phyloP scores from a whole-genome alignment of 2,797 vertebrate genomes.

The Xerus rutilus region DNA sequence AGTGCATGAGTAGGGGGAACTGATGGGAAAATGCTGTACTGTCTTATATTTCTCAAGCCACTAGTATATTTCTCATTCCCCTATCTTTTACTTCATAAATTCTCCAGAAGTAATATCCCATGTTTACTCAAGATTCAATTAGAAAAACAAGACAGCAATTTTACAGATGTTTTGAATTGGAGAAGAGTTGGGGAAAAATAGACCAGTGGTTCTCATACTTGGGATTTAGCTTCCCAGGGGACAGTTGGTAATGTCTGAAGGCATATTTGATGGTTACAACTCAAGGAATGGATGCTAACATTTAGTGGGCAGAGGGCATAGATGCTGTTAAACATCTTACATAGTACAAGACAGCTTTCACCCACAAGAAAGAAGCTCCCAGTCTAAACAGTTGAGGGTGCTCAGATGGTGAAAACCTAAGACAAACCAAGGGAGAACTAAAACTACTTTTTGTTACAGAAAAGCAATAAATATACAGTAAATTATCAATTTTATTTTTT shows the following conservation, averaged over 20 bases:
- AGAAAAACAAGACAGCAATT: background rate
- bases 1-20: background rate
- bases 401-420: background rate
- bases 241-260: background rate
- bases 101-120: background rate
- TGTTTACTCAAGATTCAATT: conserved; percentile 9
- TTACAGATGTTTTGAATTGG: background rate
- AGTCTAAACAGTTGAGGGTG: background rate
- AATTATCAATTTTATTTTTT: background rate
- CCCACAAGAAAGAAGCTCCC: background rate
- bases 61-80: background rate
- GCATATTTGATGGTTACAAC: background rate
- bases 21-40: background rate
- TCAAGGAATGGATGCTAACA: background rate
- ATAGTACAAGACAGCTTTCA: background rate
- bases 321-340: background rate
- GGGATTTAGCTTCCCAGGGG: background rate
- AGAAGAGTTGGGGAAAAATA: background rate
- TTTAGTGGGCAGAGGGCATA: background rate
- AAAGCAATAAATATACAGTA: background rate
- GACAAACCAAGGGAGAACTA: background rate
- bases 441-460: background rate
- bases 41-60: background rate
- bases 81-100: background rate
- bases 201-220: background rate